Evolutionary conservation across 2,888 invertebrate genomes (phyloP), one percentile per base, ranked within the genome.

Genomic region (Agriopis aurantiaria): DNA sequence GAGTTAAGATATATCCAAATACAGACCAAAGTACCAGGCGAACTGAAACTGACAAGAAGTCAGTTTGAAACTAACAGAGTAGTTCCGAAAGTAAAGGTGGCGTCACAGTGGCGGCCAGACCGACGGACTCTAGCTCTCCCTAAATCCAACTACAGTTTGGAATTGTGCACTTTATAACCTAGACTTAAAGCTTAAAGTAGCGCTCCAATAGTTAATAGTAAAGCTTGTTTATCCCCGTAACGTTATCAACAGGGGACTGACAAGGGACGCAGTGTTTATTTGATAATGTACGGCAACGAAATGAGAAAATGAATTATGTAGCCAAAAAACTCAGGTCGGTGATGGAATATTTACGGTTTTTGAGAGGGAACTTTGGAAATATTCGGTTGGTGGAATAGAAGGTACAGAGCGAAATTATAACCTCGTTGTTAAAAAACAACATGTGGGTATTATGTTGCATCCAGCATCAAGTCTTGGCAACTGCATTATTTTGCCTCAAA

Each of bases 211-310:
- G 23, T 59, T 40, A 41, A 52, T 57, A 64, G 23, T 59, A 53
- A 59, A 66, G 43, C 65, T 63, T 75, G 72, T 80, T 78, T 77
- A 75, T 75, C 61, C 67, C 46, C 43, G 46, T 73, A 69, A 74
- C 70, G 68, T 74, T 79, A 78, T 77, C 78, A 75, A 72, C 72
- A 71, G 77, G 78, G 76, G 77, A 73, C 73, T 75, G 75, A 75
- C 67, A 66, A 72, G 78, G 80, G 80, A 78, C 78, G 76, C 72
- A 61, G 73, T 74, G 72, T 80, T 83, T 82, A 80, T 82, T 83
- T 77, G 73, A 78, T 77, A 72, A 72, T 69, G 68, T 76, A 56
- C 41, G 62, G 70, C 71, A 60, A 71, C 48, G 70, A 65, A 74
- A 72, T 68, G 63, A 65, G 71, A 71, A 65, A 67, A 64, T 72